Conservation (phyloP, 2,888 invertebrate species). For the Theristus sp. region DNA sequence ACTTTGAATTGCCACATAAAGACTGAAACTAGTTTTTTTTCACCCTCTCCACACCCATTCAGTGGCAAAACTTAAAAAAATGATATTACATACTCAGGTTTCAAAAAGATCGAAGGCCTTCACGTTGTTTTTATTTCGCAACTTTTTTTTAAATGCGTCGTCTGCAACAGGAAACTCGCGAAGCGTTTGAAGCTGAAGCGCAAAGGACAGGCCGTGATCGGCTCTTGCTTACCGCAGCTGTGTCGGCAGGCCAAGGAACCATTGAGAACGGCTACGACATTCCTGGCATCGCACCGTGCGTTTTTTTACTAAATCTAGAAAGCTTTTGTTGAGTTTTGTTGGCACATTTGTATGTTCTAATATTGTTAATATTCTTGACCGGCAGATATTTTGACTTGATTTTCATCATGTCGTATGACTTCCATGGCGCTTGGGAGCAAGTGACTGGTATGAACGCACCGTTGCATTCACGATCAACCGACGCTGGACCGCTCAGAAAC, state of each 20-base stretch:
- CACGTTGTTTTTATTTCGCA: not conserved
- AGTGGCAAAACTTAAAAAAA: too few species aligned
- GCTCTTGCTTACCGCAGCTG: conserved; percentile 55
- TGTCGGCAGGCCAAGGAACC: conserved; percentile 80
- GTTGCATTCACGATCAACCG: conserved; percentile 12
- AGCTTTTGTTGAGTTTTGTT: too few species aligned
- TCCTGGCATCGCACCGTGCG: too few species aligned
- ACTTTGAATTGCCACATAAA: too few species aligned
- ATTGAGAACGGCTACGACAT: too few species aligned
- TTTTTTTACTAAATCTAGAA: too few species aligned
- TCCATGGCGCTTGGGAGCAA: conserved; percentile 17
- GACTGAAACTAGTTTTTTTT: too few species aligned
- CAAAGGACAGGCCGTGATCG: conserved; percentile 24
- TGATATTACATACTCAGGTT: too few species aligned
- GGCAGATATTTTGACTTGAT: conserved; percentile 18
- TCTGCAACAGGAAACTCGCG: conserved; percentile 18
- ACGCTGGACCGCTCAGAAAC: conserved; percentile 13
- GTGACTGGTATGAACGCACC: conserved; percentile 19
- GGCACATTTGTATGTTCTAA: too few species aligned
- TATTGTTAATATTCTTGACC: too few species aligned
- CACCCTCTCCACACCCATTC: too few species aligned
- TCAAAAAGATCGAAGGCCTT: too few species aligned
- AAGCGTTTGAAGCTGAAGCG: conserved; percentile 18
- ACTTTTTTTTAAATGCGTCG: not conserved
- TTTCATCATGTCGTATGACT: conserved; percentile 21